phyloP scores from a whole-genome alignment of 2,888 invertebrate species.

The Sicus ferrugineus region DNA sequence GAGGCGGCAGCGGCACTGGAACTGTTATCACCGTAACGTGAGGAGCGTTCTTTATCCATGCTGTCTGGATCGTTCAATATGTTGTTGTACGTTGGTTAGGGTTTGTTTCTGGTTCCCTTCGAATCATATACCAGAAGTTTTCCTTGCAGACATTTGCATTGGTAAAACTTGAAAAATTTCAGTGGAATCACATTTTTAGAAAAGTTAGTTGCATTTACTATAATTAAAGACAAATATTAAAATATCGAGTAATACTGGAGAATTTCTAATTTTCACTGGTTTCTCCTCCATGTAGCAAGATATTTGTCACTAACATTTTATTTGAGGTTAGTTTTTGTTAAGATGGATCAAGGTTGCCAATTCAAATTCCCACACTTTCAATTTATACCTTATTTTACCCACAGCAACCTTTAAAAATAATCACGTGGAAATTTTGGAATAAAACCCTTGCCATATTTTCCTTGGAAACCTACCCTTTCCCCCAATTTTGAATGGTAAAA shows the following conservation, averaged over 20 bases:
- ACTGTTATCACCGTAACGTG: slow-evolving; percentile 24
- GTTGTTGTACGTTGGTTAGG: neutral
- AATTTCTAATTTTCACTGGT: slow-evolving; percentile 14
- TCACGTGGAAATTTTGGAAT: too few relatives aligned
- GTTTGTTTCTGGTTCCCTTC: slow-evolving; percentile 9
- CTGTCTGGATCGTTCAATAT: neutral
- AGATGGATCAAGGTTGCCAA: neutral
- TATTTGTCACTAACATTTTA: slow-evolving; percentile 37
- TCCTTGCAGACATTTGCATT: neutral
- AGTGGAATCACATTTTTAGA: slow-evolving; percentile 1
- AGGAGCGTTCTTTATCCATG: slow-evolving; percentile 32
- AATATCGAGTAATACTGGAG: neutral
- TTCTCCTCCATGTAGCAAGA: too few relatives aligned
- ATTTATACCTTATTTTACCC: too few relatives aligned
- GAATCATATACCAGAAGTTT: neutral
- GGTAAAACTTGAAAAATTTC: neutral
- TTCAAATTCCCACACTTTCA: too few relatives aligned
- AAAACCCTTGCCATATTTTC: too few relatives aligned
- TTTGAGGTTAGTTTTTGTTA: slow-evolving; percentile 40
- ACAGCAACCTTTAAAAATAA: too few relatives aligned
- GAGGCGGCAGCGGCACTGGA: slow-evolving; percentile 18
- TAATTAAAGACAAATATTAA: neutral
- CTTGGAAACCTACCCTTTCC: too few relatives aligned
- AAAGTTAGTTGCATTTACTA: neutral
- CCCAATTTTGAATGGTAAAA: too few relatives aligned